Evolutionary conservation across 2,888 invertebrate species (phyloP).

Genomic region (Schizaphis graminum): DNA sequence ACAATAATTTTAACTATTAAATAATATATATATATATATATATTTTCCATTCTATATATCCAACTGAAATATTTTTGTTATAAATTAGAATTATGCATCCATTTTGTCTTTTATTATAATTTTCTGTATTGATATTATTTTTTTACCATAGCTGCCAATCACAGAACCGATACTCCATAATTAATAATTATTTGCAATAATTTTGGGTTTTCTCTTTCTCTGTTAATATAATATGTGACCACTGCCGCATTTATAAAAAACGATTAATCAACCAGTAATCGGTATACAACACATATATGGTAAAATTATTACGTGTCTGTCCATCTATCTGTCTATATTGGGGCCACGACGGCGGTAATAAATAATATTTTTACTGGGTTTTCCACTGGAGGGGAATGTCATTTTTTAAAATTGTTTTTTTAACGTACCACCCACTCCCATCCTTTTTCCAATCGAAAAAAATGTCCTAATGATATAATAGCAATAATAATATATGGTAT

Average conservation of each 20-base stretch:
- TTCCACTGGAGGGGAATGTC: slow-evolving; percentile 48
- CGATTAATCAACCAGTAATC: slow-evolving; percentile 63
- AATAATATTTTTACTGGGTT: slow-evolving; percentile 61
- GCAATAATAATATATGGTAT: slow-evolving; percentile 58
- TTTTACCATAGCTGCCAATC: slow-evolving; percentile 54
- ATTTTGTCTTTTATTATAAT: slow-evolving; percentile 50
- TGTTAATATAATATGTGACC: slow-evolving; percentile 61
- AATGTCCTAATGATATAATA: slow-evolving; percentile 61
- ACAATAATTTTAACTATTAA: neutral
- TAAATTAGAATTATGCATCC: slow-evolving; percentile 15
- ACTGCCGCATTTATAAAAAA: slow-evolving; percentile 61
- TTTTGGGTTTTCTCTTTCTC: slow-evolving; percentile 59
- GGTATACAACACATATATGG: slow-evolving; percentile 62
- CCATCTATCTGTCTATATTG: slow-evolving; percentile 62
- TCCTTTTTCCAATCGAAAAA: slow-evolving; percentile 48
- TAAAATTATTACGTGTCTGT: slow-evolving; percentile 63
- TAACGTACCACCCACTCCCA: slow-evolving; percentile 33
- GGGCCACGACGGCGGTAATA: slow-evolving; percentile 55
- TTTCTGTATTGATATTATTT: slow-evolving; percentile 33
- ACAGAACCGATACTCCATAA: slow-evolving; percentile 53
- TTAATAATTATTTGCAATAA: slow-evolving; percentile 63
- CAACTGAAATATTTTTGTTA: slow-evolving; percentile 11
- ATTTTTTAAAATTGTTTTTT: slow-evolving; percentile 60
- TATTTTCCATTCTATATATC: slow-evolving; percentile 9
- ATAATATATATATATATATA: neutral